phyloP scores from a whole-genome alignment of 2,888 invertebrate species.

The Malthinus seriepunctatus region DNA sequence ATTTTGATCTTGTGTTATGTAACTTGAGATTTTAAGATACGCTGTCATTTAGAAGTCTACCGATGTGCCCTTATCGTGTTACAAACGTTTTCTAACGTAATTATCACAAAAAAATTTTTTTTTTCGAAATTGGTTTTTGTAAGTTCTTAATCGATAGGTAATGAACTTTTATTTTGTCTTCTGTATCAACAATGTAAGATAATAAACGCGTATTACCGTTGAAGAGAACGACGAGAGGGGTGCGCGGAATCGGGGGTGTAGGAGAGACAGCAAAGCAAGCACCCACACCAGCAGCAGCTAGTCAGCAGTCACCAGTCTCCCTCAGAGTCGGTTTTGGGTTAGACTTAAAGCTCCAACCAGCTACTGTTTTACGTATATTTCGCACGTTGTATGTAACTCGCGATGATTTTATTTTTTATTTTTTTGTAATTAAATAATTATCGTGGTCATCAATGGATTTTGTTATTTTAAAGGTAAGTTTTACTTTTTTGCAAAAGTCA shows the following conservation, averaged over 20 bases:
- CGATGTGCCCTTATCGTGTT: neutral
- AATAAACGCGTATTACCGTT: constrained; percentile 37
- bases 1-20: constrained; percentile 1
- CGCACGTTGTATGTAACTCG: constrained; percentile 18
- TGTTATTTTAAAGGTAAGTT: constrained; percentile 41
- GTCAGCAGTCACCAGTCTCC: constrained; percentile 21
- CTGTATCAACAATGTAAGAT: constrained; percentile 39
- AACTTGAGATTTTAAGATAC: constrained; percentile 5
- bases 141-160: constrained; percentile 1
- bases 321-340: constrained; percentile 22
- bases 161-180: constrained; percentile 27
- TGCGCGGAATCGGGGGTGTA: constrained; percentile 31
- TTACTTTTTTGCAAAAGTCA: neutral
- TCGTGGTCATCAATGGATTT: constrained; percentile 38
- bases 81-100: neutral
- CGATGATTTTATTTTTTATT: constrained; percentile 15
- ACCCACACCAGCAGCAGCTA: constrained; percentile 22
- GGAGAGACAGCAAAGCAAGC: constrained; percentile 28
- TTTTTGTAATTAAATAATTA: constrained; percentile 3
- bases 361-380: constrained; percentile 4
- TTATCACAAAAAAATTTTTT: no score
- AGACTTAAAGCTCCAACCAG: constrained; percentile 11
- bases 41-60: neutral
- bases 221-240: constrained; percentile 29
- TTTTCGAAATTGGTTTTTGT: neutral